Evolutionary conservation across 2,113 vertebrate species (phyloP), one percentile per base, ranked within the genome.

Genomic region (Otus sunia): DNA sequence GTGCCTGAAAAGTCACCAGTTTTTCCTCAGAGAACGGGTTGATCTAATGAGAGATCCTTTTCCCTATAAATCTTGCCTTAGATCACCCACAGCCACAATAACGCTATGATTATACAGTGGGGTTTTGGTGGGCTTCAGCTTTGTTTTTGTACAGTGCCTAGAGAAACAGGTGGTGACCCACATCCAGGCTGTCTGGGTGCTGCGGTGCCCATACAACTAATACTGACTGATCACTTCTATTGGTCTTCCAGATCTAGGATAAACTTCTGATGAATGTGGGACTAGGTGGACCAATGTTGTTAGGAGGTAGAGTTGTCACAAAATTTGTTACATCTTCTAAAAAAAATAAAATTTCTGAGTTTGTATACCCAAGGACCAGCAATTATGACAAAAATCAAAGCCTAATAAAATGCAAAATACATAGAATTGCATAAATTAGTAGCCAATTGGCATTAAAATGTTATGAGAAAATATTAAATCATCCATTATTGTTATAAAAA

Each of bases 211-310:
- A 10, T n/a, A 43, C 6, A 41, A 18, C 49, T 15, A 41, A 60
- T 26, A 45, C 3, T 15, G 7, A 50, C 29, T 0, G 0, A 67
- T 59, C 43, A 13, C 26, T 68, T 59, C 34, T n/a, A 39, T 2
- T 26, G 3, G 2, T 41, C 41, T 82, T 90, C 20, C 67, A 82
- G 18, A 86, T 29, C 25, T 17, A 64, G 58, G 27, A 82, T n/a
- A 68, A 68, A 80, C 5, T 72, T 83, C 34, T 64, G 27, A 39
- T 64, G 39, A 77, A 52, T 1, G 1, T 18, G 8, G 30, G 30
- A 53, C 45, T 32, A 68, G 58, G 43, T 27, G 23, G 34, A 73
- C 8, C 23, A 56, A 12, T 17, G 58, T 10, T 62, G 8, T 30
- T 47, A 86, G 30, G 25, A 59, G 21, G 15, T 3, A 23, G 4